Evolutionary conservation across 2,888 invertebrate species (phyloP).

Genomic region (Gandaritis pyraliata): DNA sequence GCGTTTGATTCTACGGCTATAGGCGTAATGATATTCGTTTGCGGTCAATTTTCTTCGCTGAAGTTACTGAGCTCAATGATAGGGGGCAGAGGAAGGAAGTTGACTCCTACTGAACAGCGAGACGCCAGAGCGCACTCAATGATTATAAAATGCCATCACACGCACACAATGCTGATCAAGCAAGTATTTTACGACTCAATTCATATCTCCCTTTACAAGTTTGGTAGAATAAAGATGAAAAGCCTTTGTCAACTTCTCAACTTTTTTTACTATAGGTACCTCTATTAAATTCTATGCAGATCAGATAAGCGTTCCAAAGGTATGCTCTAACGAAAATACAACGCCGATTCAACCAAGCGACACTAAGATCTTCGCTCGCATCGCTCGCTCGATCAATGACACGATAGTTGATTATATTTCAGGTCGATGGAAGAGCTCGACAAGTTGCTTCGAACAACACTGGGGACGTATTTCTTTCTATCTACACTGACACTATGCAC

Average conservation of each 20-base stretch:
- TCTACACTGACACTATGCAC: conserved; percentile 67
- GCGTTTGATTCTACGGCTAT: conserved; percentile 64
- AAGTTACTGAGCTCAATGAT: conserved; percentile 57
- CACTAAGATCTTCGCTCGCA: too few species aligned
- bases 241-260: too few species aligned
- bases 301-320: too few species aligned
- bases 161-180: conserved; percentile 57
- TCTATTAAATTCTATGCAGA: too few species aligned
- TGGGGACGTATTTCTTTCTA: conserved; percentile 68
- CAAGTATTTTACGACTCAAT: conserved; percentile 46
- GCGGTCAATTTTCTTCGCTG: conserved; percentile 64
- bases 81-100: conserved; percentile 55
- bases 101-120: conserved; percentile 45
- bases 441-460: conserved; percentile 53
- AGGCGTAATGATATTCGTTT: conserved; percentile 68
- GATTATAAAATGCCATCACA: conserved; percentile 60
- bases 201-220: background rate
- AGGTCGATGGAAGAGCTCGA: conserved; percentile 57
- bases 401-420: conserved; percentile 40
- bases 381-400: too few species aligned
- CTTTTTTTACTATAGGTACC: too few species aligned
- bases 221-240: too few species aligned
- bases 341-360: too few species aligned
- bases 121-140: conserved; percentile 60
- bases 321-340: too few species aligned